Conservation (phyloP, 2,113 vertebrate genomes). For the Axis porcinus region DNA sequence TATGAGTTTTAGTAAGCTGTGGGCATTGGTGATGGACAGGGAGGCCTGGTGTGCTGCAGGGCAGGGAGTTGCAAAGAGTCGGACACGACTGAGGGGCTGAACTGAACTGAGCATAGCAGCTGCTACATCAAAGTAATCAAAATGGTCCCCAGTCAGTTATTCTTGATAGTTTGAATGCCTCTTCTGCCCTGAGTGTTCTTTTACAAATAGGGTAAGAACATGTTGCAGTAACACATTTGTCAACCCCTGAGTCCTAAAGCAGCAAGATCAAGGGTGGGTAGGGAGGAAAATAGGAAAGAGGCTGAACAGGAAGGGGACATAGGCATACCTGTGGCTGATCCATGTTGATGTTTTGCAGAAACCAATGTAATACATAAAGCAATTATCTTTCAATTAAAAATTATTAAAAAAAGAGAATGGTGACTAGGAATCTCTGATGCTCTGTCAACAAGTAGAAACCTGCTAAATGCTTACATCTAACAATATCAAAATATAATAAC, state of each 20-base stretch:
- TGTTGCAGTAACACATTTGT: neutral
- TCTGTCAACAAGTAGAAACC: neutral
- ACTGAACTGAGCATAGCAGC: neutral
- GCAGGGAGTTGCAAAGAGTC: neutral
- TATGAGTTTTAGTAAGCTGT: neutral
- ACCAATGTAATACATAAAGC: fast-evolving
- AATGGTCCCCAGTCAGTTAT: neutral
- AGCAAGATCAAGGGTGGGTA: neutral
- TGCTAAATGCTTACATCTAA: neutral
- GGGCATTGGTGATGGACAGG: neutral
- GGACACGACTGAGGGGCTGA: neutral
- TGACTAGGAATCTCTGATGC: neutral
- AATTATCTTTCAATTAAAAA: neutral
- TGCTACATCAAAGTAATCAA: neutral
- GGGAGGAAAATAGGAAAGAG: neutral
- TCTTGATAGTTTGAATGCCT: neutral
- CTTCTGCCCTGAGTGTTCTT: neutral
- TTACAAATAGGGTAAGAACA: neutral
- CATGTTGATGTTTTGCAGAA: neutral
- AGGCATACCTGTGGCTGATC: neutral
- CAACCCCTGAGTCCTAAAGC: neutral
- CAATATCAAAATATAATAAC: neutral
- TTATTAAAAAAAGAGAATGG: neutral
- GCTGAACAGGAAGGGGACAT: neutral
- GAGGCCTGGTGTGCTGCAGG: neutral